phyloP scores from a whole-genome alignment of 2,113 vertebrate species.

The Stomatorhinus ivindoensis region DNA sequence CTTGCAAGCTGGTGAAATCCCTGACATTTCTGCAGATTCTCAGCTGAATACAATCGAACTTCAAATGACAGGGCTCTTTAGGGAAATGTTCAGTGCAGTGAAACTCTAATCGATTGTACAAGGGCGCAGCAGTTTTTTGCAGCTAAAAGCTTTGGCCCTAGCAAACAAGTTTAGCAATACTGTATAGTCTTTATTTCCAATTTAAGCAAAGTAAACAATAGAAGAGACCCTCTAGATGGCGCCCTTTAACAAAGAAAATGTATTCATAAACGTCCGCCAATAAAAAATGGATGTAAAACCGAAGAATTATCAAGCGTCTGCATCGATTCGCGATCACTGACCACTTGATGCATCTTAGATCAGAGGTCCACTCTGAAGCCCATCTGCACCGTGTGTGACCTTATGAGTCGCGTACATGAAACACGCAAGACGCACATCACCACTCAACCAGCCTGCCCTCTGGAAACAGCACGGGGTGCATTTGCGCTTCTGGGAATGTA shows the following conservation, averaged over 20 bases:
- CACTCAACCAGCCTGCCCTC: neutral
- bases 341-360: neutral
- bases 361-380: neutral
- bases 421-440: neutral
- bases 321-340: neutral
- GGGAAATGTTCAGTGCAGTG: neutral
- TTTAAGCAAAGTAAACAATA: neutral
- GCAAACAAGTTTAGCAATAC: neutral
- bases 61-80: neutral
- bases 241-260: neutral
- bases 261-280: neutral
- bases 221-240: neutral
- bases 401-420: neutral
- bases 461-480: neutral
- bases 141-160: neutral
- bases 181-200: neutral
- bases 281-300: neutral
- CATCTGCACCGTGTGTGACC: neutral
- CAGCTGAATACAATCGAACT: neutral
- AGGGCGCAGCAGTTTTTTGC: neutral
- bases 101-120: neutral
- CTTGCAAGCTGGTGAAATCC: neutral
- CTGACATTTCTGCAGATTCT: neutral
- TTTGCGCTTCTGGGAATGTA: neutral
- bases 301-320: neutral